These are phyloP conservation scores for Nymphalis c-album DNA, from an alignment of 2,888 invertebrate genomes.

Conservation along the genomic window DNA sequence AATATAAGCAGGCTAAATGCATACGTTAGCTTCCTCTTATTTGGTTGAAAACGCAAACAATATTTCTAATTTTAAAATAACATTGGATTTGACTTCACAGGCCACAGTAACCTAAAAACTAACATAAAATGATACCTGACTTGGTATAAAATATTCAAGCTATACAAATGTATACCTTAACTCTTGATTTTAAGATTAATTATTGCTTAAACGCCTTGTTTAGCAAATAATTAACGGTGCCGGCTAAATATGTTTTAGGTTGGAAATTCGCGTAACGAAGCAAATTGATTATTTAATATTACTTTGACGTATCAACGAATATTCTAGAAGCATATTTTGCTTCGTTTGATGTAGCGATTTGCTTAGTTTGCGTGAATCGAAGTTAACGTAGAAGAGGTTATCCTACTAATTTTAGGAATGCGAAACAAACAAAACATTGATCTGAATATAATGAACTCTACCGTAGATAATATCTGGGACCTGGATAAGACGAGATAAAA, in stretches of 20 bases:
- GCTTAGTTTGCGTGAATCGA: neutral
- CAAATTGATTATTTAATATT: slow-evolving; percentile 2
- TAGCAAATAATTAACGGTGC: neutral
- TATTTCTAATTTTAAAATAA: no score
- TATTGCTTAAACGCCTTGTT: neutral
- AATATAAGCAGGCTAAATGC: no score
- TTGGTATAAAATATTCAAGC: neutral
- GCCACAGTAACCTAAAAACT: neutral
- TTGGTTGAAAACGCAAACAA: no score
- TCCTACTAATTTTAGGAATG: no score
- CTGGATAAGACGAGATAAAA: no score
- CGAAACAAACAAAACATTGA: no score
- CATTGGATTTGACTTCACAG: neutral
- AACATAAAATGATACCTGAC: neutral
- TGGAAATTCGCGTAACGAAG: slow-evolving; percentile 6
- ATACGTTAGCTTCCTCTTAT: no score
- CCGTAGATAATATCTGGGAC: no score
- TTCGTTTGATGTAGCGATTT: neutral
- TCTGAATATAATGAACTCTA: no score
- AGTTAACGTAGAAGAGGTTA: neutral
- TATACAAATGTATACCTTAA: neutral
- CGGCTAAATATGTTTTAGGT: slow-evolving; percentile 4
- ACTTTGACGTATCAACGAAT: slow-evolving; percentile 2
- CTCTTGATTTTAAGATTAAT: neutral
- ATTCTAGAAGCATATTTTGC: neutral